Conservation (phyloP, 2,888 invertebrate species). For the Epicampocera succincta region DNA sequence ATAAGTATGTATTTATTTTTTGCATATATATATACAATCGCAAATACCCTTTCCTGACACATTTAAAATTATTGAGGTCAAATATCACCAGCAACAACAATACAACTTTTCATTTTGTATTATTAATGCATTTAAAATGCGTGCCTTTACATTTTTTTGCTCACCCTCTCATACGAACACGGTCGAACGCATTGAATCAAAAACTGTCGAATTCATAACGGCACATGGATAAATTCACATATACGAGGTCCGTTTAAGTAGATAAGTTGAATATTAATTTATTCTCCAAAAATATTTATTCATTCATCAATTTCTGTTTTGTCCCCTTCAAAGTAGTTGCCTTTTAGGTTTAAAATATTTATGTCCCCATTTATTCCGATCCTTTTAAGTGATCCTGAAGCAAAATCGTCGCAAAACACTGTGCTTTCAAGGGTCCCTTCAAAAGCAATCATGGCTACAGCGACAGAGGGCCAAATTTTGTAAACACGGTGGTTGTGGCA, state of each 20-base stretch:
- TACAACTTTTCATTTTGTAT: slow-evolving; percentile 40
- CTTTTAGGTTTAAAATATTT: too few species aligned
- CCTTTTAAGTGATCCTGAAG: too few species aligned
- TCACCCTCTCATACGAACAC: background rate
- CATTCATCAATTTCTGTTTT: too few species aligned
- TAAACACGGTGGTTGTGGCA: too few species aligned
- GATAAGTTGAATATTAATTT: too few species aligned
- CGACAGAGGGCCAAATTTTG: too few species aligned
- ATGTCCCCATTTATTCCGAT: too few species aligned
- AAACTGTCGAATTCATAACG: slow-evolving; percentile 25
- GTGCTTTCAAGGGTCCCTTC: too few species aligned
- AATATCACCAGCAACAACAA: slow-evolving; percentile 52
- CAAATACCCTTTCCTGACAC: slow-evolving; percentile 19
- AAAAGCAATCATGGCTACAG: too few species aligned
- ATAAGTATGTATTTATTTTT: background rate
- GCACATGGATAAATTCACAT: background rate
- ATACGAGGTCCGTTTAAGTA: background rate
- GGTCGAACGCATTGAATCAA: background rate
- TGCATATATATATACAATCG: background rate
- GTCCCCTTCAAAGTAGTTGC: too few species aligned
- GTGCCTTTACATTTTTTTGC: slow-evolving; percentile 22
- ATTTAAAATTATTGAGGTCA: slow-evolving; percentile 64
- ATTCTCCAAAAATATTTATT: too few species aligned
- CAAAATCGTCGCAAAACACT: too few species aligned
- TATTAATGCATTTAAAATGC: slow-evolving; percentile 43